Base-by-base conservation (phyloP, 2,113 vertebrate species). In the Quiscalus mexicanus region DNA sequence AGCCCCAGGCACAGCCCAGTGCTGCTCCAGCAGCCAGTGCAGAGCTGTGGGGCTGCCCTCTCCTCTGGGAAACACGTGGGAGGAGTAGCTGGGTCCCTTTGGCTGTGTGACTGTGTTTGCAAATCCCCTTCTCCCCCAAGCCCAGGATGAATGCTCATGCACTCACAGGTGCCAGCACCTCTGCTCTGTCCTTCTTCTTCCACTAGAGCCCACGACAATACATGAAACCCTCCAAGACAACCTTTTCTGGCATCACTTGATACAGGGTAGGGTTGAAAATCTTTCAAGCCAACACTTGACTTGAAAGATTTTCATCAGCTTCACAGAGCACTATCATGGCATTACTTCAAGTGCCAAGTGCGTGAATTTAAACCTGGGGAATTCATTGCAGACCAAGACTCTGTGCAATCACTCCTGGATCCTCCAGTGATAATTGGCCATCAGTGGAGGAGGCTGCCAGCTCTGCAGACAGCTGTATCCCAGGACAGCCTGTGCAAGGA, bases 401-500 rank as follows among this genome's bases (percentile, higher is more conserved):
- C 60, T 64, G 52, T 74, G 47, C 22, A 89, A 55, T 92, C 70
- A 62, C 28, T 87, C 47, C 30, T 3, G 2, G 28, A 45, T 31
- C 44, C 87, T 79, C 49, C 44, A 73, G 60, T 41, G 53, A 25
- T 53, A 75, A 39, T 2, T 9, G 3, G 28, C 8, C 1, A 0
- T 49, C 70, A 52, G 30, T 6, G 0, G 0, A 49, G 0, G 0
- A 49, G 27, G 60, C 81, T 84, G 71, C 41, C 56, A 77, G 71
- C 63, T 77, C 87, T 70, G 55, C 56, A 56, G 56, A 69, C 25
- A 70, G 47, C 63, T 83, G 55, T 8, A 69, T 28, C 35, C 56
- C 27, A 49, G 55, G 63, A 63, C 42, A 77, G 63, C 35, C 63
- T 63, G 47, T 16, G 10, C 41, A 27, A 69, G 41, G 41, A 77